Conservation (phyloP, 2,797 vertebrate species). For the Pristis pectinata region DNA sequence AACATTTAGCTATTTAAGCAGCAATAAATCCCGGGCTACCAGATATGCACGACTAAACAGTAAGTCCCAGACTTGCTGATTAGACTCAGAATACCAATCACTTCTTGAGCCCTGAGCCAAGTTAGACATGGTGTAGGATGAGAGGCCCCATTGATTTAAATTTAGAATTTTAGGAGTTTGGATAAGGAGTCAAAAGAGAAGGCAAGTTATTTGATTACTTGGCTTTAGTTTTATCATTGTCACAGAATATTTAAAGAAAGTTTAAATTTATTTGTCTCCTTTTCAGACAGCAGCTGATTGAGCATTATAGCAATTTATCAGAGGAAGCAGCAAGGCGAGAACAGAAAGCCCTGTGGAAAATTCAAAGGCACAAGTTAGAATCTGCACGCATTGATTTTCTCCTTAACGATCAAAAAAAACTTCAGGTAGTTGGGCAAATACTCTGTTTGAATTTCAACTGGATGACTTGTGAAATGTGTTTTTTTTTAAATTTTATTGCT, state of each 20-base stretch:
- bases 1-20: too few relatives aligned
- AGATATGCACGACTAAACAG: too few relatives aligned
- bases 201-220: too few relatives aligned
- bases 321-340: conserved; percentile 82
- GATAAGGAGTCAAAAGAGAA: too few relatives aligned
- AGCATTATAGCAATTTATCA: conserved; percentile 83
- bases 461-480: background rate
- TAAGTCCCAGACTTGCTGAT: too few relatives aligned
- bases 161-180: too few relatives aligned
- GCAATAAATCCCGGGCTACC: too few relatives aligned
- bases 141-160: too few relatives aligned
- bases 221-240: background rate
- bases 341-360: conserved; percentile 78
- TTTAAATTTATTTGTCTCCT: background rate
- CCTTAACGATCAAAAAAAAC: conserved; percentile 57
- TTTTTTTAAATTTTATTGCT: background rate
- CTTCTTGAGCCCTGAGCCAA: too few relatives aligned
- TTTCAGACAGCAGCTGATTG: conserved; percentile 81
- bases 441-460: background rate
- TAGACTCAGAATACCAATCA: too few relatives aligned
- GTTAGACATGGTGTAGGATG: too few relatives aligned
- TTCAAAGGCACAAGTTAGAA: conserved; percentile 74
- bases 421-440: conserved; percentile 60
- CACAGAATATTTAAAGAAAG: background rate
- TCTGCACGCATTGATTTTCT: conserved; percentile 71